phyloP scores from a whole-genome alignment of 2,797 vertebrate genomes.

The Scolopax rusticola region DNA sequence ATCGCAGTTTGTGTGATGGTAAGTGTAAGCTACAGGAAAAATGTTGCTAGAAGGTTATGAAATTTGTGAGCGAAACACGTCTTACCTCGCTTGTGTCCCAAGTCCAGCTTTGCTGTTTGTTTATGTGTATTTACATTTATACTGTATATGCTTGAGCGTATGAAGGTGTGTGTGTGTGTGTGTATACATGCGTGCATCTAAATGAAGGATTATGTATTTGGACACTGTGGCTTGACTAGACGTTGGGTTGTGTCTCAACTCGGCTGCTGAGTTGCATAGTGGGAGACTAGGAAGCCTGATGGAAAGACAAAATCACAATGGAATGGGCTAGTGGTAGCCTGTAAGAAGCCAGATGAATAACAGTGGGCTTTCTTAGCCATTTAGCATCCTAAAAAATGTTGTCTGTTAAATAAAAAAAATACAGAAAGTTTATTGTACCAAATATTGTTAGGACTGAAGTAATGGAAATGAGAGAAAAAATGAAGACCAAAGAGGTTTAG shows the following conservation, averaged over 20 bases:
- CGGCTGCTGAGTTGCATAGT: neutral
- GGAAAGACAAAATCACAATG: neutral
- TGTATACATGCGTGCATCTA: fast-evolving
- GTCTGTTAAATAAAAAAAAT: neutral
- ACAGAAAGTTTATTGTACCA: neutral
- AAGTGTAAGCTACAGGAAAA: neutral
- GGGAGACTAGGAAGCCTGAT: neutral
- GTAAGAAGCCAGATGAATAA: neutral
- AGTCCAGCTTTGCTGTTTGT: neutral
- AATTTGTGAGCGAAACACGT: neutral
- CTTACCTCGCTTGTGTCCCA: neutral
- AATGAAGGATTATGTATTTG: neutral
- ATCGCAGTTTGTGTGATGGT: neutral
- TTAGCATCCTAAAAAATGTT: neutral
- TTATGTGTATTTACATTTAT: neutral
- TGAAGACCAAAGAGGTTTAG: neutral
- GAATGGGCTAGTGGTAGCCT: neutral
- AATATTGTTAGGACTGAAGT: neutral
- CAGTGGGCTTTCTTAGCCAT: neutral
- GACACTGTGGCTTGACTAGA: neutral
- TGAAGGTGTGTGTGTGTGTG: no score
- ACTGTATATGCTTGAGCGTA: no score
- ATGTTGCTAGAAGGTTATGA: neutral
- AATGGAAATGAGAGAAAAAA: neutral
- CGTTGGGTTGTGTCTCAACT: neutral